phyloP scores from a whole-genome alignment of 2,888 invertebrate species.

The Polydesmus complanatus region DNA sequence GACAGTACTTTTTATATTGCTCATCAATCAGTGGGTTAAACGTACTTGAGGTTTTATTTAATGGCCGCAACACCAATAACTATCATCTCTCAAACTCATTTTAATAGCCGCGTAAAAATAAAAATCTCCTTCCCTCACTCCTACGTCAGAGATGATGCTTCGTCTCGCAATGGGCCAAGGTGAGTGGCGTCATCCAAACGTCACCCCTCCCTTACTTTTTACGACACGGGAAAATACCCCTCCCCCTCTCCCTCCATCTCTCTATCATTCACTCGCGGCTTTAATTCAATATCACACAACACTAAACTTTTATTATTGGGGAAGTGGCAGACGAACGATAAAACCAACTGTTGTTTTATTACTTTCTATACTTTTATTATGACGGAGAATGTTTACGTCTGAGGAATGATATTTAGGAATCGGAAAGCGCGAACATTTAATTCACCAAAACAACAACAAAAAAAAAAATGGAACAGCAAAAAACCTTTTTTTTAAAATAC shows the following conservation, averaged over 20 bases:
- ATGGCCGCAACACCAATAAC: constrained; percentile 19
- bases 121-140: background rate
- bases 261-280: background rate
- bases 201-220: background rate
- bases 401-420: no score
- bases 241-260: background rate
- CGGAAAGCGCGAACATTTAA: no score
- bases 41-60: constrained; percentile 18
- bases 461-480: no score
- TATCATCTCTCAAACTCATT: constrained; percentile 17
- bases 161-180: background rate
- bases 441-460: no score
- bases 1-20: constrained; percentile 13
- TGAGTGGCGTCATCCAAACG: background rate
- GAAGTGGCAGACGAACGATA: background rate
- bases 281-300: background rate
- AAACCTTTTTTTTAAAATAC: no score
- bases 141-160: no score
- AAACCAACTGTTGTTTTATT: background rate
- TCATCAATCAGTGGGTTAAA: constrained; percentile 18
- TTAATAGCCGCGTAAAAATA: background rate
- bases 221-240: background rate
- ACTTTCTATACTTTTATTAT: background rate
- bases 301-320: background rate
- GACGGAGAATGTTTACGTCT: no score